Conservation (phyloP, 2,888 invertebrate species). For the Temnothorax rugatulus region DNA sequence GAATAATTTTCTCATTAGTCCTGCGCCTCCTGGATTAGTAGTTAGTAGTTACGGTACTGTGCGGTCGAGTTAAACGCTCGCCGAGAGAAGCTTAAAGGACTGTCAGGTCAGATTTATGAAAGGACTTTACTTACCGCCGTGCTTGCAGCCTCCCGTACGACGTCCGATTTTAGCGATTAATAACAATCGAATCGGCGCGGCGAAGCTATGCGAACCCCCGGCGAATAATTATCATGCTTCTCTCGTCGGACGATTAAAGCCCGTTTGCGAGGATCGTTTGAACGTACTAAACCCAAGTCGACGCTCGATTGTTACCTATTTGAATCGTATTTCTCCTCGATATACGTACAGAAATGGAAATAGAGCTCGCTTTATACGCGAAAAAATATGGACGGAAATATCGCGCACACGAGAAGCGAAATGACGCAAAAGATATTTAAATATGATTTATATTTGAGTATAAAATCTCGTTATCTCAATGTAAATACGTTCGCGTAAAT, state of each 20-base stretch:
- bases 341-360: neutral
- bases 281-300: neutral
- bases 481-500: neutral
- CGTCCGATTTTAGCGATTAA: conserved; percentile 35
- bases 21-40: conserved; percentile 1
- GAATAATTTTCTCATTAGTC: conserved; percentile 22
- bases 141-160: neutral
- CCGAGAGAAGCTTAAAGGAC: conserved; percentile 43
- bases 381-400: neutral
- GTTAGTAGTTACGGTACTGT: conserved; percentile 42
- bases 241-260: conserved; percentile 5
- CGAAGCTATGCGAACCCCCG: neutral
- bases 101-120: conserved; percentile 57
- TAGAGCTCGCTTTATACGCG: neutral
- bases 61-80: conserved; percentile 37
- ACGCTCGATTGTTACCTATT: neutral
- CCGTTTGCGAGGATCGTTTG: neutral
- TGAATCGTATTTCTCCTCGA: neutral
- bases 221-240: conserved; percentile 28
- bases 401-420: neutral
- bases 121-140: conserved; percentile 32
- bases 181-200: neutral
- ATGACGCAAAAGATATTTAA: neutral
- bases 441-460: neutral
- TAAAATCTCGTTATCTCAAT: neutral